These are phyloP conservation scores for Cyprinodon tularosa DNA, from an alignment of 2,113 vertebrate species.

Conservation along the genomic window DNA sequence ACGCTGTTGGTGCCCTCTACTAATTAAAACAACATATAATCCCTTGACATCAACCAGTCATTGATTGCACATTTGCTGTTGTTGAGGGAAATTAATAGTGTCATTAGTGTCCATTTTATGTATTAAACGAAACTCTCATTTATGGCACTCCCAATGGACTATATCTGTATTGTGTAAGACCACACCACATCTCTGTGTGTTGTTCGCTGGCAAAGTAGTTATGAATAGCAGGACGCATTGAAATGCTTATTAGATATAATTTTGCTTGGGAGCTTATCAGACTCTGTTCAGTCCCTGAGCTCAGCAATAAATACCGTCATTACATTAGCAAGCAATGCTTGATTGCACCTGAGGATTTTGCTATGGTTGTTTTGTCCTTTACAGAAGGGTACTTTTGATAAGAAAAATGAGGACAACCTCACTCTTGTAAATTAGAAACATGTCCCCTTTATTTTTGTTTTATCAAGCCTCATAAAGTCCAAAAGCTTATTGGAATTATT, in stretches of 20 bases:
- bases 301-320: conserved; percentile 42
- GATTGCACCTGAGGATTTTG: conserved; percentile 36
- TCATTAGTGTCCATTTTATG: conserved; percentile 73
- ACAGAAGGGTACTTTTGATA: conserved; percentile 42
- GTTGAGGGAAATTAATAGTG: conserved; percentile 70
- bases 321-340: conserved; percentile 39
- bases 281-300: conserved; percentile 19
- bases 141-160: conserved; percentile 36
- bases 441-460: background rate
- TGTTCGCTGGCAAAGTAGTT: conserved; percentile 34
- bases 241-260: conserved; percentile 60
- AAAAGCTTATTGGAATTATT: background rate
- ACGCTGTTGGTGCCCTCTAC: conserved; percentile 27
- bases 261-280: conserved; percentile 52
- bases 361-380: conserved; percentile 48
- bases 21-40: conserved; percentile 70
- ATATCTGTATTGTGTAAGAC: conserved; percentile 34
- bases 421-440: background rate
- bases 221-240: conserved; percentile 22
- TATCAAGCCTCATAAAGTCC: background rate
- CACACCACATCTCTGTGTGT: conserved; percentile 36
- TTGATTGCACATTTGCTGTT: conserved; percentile 62
- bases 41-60: conserved; percentile 53
- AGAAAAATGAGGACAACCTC: conserved; percentile 1
- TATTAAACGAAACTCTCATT: conserved; percentile 64